Evolutionary conservation across 2,888 invertebrate genomes (phyloP).

Genomic region (Holacanthella duospinosa): DNA sequence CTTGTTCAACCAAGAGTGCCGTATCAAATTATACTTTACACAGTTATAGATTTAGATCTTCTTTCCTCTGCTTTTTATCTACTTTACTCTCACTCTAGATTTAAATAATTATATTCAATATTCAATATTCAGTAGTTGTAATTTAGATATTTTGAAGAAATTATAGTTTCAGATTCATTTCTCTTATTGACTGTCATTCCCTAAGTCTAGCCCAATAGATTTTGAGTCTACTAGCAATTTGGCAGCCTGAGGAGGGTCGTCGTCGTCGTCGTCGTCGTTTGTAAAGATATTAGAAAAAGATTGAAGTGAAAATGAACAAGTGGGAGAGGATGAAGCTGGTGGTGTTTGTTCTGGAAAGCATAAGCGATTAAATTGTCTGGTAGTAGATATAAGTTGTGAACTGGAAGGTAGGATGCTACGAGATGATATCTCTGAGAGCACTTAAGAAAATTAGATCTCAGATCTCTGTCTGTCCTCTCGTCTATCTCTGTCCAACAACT

Average conservation of each 20-base stretch:
- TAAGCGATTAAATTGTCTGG: slow-evolving; percentile 33
- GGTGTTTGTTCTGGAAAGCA: slow-evolving; percentile 21
- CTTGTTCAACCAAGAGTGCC: slow-evolving; percentile 11
- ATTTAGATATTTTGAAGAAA: too few relatives aligned
- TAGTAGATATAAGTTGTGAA: neutral
- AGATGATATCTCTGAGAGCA: slow-evolving; percentile 35
- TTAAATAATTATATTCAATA: too few relatives aligned
- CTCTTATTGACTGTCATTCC: too few relatives aligned
- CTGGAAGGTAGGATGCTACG: neutral
- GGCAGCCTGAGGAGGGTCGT: too few relatives aligned
- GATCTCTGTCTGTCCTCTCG: slow-evolving; percentile 12
- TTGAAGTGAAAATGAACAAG: neutral
- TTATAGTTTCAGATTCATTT: too few relatives aligned
- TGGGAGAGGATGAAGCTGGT: slow-evolving; percentile 21
- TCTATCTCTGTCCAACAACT: slow-evolving; percentile 3
- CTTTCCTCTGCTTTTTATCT: too few relatives aligned
- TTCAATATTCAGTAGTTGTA: too few relatives aligned
- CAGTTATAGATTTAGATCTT: too few relatives aligned
- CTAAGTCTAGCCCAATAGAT: too few relatives aligned
- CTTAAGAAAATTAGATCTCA: slow-evolving; percentile 39
- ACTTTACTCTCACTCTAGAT: too few relatives aligned
- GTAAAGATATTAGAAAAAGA: neutral
- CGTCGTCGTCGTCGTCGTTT: too few relatives aligned
- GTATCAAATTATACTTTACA: slow-evolving; percentile 14
- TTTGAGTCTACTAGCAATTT: too few relatives aligned